Evolutionary conservation across 2,888 invertebrate species (phyloP).

Genomic region (Apodemia zela): DNA sequence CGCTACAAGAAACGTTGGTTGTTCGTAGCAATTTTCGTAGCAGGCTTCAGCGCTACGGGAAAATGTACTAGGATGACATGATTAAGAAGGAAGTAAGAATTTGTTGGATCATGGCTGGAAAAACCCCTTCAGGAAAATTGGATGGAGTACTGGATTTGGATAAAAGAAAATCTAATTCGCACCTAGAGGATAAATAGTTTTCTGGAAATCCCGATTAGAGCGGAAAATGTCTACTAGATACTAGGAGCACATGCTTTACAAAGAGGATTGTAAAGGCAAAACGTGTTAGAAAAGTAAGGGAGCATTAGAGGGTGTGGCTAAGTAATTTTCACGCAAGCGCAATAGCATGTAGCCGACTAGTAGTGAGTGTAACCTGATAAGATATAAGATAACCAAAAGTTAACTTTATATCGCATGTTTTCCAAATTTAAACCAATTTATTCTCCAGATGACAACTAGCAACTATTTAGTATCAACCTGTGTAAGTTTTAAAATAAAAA

Average conservation of each 20-base stretch:
- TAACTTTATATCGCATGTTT: too few species aligned
- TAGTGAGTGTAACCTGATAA: too few species aligned
- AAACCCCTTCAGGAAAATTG: conserved; percentile 25
- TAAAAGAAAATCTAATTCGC: conserved; percentile 62
- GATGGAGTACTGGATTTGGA: conserved; percentile 35
- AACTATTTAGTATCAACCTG: too few species aligned
- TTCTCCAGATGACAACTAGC: too few species aligned
- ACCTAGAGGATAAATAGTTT: conserved; percentile 56
- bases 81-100: conserved; percentile 28
- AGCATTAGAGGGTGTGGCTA: conserved; percentile 48
- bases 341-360: conserved; percentile 10
- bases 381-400: too few species aligned
- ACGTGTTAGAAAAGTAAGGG: conserved; percentile 46
- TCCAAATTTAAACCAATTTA: too few species aligned
- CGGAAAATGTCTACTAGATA: conserved; percentile 76
- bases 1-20: conserved; percentile 11
- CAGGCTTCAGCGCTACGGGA: conserved; percentile 45
- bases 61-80: conserved; percentile 55
- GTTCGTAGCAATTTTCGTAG: conserved; percentile 36
- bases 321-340: conserved; percentile 46
- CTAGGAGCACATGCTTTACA: conserved; percentile 50
- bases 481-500: too few species aligned
- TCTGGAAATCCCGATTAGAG: conserved; percentile 78
- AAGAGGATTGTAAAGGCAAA: conserved; percentile 32
- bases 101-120: conserved; percentile 22